Evolutionary conservation across 2,113 vertebrate genomes (phyloP).

Genomic region (Sinosuthora webbiana): DNA sequence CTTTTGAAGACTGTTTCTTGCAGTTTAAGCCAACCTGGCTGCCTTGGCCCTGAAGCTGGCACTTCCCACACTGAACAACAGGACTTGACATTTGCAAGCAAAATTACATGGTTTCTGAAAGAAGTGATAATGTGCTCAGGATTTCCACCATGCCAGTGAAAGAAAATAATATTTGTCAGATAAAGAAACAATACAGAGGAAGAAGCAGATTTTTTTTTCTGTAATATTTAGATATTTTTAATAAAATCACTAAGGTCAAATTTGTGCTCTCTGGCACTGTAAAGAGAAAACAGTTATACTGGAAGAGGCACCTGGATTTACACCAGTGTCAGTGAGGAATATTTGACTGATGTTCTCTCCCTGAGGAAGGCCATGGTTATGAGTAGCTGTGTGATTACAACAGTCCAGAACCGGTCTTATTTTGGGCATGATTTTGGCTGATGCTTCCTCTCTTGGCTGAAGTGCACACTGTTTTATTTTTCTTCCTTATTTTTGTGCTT

Average conservation of each 20-base stretch:
- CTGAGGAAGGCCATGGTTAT: background rate
- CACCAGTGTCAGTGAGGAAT: background rate
- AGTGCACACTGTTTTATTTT: background rate
- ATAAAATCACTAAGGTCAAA: background rate
- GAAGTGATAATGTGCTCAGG: background rate
- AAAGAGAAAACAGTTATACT: background rate
- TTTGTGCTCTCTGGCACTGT: background rate
- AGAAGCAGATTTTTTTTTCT: background rate
- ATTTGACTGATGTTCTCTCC: background rate
- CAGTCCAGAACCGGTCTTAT: rapidly evolving
- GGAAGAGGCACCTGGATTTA: background rate
- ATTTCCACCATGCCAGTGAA: background rate
- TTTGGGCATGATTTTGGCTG: background rate
- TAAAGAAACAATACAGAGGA: background rate
- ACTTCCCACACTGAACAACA: background rate
- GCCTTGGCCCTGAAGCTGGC: background rate
- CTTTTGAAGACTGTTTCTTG: background rate
- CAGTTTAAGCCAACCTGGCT: background rate
- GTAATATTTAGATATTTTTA: background rate
- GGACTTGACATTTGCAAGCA: background rate
- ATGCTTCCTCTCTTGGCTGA: background rate
- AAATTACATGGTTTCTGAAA: background rate
- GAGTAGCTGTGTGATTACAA: background rate
- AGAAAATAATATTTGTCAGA: background rate
- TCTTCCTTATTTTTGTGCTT: background rate